phyloP scores from a whole-genome alignment of 2,797 vertebrate species.

The Thaleichthys pacificus region DNA sequence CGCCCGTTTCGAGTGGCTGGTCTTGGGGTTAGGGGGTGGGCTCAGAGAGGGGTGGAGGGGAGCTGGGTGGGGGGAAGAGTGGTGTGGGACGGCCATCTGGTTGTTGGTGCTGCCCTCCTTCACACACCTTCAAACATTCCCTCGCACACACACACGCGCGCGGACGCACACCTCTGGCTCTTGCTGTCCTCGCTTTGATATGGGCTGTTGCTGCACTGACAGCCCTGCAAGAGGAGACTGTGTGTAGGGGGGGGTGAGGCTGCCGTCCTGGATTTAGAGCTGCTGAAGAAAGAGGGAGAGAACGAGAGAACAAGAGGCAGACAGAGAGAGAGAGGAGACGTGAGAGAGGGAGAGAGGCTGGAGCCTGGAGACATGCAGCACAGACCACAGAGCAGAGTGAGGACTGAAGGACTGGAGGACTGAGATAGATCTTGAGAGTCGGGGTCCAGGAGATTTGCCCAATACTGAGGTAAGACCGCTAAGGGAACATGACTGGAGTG shows the following conservation, averaged over 20 bases:
- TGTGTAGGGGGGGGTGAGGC: slow-evolving; percentile 23
- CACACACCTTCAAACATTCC: slow-evolving; percentile 52
- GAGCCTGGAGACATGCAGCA: slow-evolving; percentile 53
- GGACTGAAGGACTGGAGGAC: slow-evolving; percentile 51
- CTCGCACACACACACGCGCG: slow-evolving; percentile 38
- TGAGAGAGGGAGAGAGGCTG: slow-evolving; percentile 14
- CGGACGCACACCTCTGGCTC: slow-evolving; percentile 53
- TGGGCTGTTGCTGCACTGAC: slow-evolving; percentile 64
- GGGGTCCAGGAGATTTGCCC: slow-evolving; percentile 42
- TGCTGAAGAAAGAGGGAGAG: slow-evolving; percentile 39
- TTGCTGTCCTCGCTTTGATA: slow-evolving; percentile 60
- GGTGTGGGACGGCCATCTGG: slow-evolving; percentile 76
- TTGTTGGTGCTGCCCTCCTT: slow-evolving; percentile 62
- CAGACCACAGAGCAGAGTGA: slow-evolving; percentile 46
- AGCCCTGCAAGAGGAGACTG: slow-evolving; percentile 52
- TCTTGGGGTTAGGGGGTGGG: slow-evolving; percentile 60
- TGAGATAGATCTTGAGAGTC: slow-evolving; percentile 40
- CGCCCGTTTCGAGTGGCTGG: slow-evolving; percentile 63
- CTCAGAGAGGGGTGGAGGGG: slow-evolving; percentile 49
- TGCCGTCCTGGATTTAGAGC: slow-evolving; percentile 62
- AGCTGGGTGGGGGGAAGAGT: slow-evolving; percentile 59
- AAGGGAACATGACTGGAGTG: slow-evolving; percentile 25
- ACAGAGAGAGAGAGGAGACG: background rate
- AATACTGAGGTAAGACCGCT: slow-evolving; percentile 63
- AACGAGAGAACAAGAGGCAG: slow-evolving; percentile 15